Evolutionary conservation across 2,113 vertebrate genomes (phyloP).

Genomic region (Grallaria varia): DNA sequence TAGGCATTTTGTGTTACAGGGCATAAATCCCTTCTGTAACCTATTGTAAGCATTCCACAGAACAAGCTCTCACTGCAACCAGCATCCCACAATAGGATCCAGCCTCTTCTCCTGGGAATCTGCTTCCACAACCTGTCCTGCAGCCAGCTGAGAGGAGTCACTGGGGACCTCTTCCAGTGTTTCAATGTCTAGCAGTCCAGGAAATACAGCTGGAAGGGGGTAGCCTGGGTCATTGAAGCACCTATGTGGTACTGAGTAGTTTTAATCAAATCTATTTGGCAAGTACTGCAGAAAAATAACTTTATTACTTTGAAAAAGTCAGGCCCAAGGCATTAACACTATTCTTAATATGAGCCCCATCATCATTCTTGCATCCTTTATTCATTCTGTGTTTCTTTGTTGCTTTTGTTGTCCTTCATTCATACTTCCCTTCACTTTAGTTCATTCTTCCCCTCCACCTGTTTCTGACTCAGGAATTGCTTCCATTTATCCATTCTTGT

Average conservation of each 20-base stretch:
- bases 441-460: constrained; percentile 1
- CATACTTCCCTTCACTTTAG: not conserved
- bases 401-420: constrained; percentile 16
- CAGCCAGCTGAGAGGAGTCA: not conserved
- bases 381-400: not conserved
- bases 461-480: constrained; percentile 24
- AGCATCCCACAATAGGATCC: not conserved
- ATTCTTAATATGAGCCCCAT: not conserved
- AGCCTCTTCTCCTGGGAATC: not conserved
- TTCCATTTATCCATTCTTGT: not conserved
- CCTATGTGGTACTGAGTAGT: not conserved
- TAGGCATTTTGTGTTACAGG: not conserved
- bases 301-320: not conserved
- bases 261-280: not conserved
- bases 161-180: not conserved
- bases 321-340: not conserved
- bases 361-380: not conserved
- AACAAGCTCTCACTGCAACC: not conserved
- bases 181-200: not conserved
- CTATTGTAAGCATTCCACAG: not conserved
- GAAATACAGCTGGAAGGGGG: not conserved
- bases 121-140: not conserved
- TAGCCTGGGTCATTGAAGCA: not conserved
- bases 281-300: not conserved
- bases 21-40: not conserved